These are phyloP conservation scores for Pyrocoelia pectoralis DNA, from an alignment of 2,888 invertebrate genomes.

Conservation along the genomic window DNA sequence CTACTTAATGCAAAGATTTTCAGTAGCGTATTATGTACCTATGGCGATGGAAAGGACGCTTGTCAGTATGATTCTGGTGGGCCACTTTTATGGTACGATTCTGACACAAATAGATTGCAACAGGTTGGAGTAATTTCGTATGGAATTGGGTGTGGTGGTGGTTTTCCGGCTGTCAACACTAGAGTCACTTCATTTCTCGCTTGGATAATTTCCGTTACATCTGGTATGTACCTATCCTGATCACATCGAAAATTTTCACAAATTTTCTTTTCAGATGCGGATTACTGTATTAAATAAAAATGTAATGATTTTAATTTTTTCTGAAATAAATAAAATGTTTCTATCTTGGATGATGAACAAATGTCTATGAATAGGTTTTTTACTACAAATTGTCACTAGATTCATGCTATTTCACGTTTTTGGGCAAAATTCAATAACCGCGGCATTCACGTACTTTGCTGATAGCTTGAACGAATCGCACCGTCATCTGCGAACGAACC, in stretches of 20 bases:
- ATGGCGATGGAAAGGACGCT: slow-evolving; percentile 62
- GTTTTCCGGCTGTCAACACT: slow-evolving; percentile 64
- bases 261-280: slow-evolving; percentile 48
- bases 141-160: slow-evolving; percentile 65
- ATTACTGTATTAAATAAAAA: slow-evolving; percentile 47
- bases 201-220: slow-evolving; percentile 63
- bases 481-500: too few species aligned
- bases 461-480: too few species aligned
- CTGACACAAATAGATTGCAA: slow-evolving; percentile 54
- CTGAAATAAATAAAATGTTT: too few species aligned
- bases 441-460: too few species aligned
- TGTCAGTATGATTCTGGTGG: slow-evolving; percentile 71
- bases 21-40: slow-evolving; percentile 62
- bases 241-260: not conserved
- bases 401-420: too few species aligned
- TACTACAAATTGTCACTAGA: too few species aligned
- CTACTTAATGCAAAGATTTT: slow-evolving; percentile 19
- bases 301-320: not conserved
- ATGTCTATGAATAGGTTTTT: too few species aligned
- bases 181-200: slow-evolving; percentile 63
- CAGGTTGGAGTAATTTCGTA: slow-evolving; percentile 64
- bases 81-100: slow-evolving; percentile 64
- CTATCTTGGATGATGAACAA: too few species aligned
- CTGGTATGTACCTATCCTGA: slow-evolving; percentile 38
- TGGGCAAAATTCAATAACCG: too few species aligned